Conservation (phyloP, 1,140 invertebrate genomes). For the Drosophila tani region DNA sequence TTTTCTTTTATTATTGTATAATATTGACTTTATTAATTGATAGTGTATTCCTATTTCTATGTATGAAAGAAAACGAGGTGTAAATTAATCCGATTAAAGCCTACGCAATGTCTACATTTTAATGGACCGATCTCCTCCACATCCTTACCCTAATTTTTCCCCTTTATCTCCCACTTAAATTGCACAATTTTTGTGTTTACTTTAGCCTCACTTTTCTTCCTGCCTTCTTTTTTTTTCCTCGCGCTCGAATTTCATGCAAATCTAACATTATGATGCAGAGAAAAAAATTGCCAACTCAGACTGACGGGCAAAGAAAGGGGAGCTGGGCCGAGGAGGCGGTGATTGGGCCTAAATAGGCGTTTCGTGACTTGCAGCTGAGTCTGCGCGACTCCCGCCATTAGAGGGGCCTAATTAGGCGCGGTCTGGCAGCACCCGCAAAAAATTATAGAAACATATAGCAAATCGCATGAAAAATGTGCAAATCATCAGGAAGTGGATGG, state of each 20-base stretch:
- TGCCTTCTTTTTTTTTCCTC: slow-evolving; percentile 1
- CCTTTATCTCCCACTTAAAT: slow-evolving; percentile 20
- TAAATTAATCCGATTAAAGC: slow-evolving; percentile 16
- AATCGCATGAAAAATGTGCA: slow-evolving; percentile 73
- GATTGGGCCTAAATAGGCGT: slow-evolving; percentile 72
- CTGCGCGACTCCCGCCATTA: slow-evolving; percentile 72
- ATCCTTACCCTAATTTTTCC: slow-evolving; percentile 1
- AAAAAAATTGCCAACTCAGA: slow-evolving; percentile 70
- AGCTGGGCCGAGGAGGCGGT: slow-evolving; percentile 7
- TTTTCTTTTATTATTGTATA: not conserved
- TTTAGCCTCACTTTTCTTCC: not conserved
- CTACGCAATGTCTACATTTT: slow-evolving; percentile 12
- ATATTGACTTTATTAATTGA: not conserved
- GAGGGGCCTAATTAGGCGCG: slow-evolving; percentile 70
- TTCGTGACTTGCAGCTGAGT: slow-evolving; percentile 81
- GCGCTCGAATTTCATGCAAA: slow-evolving; percentile 73
- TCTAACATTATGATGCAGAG: slow-evolving; percentile 57
- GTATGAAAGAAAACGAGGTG: not conserved
- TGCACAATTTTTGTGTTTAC: slow-evolving; percentile 25
- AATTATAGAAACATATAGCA: slow-evolving; percentile 58
- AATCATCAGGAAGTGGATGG: slow-evolving; percentile 54
- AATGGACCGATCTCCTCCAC: slow-evolving; percentile 9
- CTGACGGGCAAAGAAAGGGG: slow-evolving; percentile 19
- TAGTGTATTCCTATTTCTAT: not conserved
- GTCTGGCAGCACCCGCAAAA: slow-evolving; percentile 39